Percentiles rank a stretch among this genome's conserved stretches.
Conservation (phyloP, 30 jellyfish, hydroid and myxozoan species). For the Pseudorhiza aurosa region DNA sequence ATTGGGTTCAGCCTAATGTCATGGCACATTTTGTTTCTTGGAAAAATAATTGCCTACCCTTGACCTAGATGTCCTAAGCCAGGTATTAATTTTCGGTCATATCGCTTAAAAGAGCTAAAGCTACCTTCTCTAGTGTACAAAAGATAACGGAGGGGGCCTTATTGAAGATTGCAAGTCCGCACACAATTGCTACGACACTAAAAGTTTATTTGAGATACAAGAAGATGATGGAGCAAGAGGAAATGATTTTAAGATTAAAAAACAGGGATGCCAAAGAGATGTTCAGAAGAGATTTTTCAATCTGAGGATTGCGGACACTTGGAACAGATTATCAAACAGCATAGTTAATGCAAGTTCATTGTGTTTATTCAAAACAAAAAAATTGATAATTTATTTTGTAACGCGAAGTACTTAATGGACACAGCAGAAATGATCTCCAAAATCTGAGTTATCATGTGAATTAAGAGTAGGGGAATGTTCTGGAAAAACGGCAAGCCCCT, state of each 20-base stretch:
- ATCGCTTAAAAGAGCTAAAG: too few species aligned
- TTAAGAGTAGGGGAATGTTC: slow-evolving; percentile 4
- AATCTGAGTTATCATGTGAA: slow-evolving; percentile 3
- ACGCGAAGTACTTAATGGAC: slow-evolving; percentile 42
- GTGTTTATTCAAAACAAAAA: slow-evolving; percentile 46
- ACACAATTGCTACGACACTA: slow-evolving; percentile 27
- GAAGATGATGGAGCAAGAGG: slow-evolving; percentile 50
- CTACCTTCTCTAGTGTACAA: too few species aligned
- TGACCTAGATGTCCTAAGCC: too few species aligned
- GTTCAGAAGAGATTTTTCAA: not conserved
- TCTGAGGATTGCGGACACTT: slow-evolving; percentile 38
- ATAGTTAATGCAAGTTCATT: slow-evolving; percentile 57
- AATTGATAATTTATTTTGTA: slow-evolving; percentile 44
- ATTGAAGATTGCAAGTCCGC: slow-evolving; percentile 33
- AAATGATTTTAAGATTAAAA: slow-evolving; percentile 47
- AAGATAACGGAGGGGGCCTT: slow-evolving; percentile 61
- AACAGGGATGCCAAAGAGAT: slow-evolving; percentile 51
- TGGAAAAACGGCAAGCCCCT: not conserved
- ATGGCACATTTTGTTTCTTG: too few species aligned
- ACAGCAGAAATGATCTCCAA: slow-evolving; percentile 32
- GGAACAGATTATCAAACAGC: slow-evolving; percentile 57
- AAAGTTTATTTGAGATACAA: slow-evolving; percentile 48
- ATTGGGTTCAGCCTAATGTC: too few species aligned
- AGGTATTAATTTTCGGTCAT: too few species aligned
- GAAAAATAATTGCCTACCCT: too few species aligned